Percentiles rank a stretch among this genome's conserved stretches.
phyloP scores from a whole-genome alignment of 2,113 vertebrate species.

The Xiphorhynchus elegans region DNA sequence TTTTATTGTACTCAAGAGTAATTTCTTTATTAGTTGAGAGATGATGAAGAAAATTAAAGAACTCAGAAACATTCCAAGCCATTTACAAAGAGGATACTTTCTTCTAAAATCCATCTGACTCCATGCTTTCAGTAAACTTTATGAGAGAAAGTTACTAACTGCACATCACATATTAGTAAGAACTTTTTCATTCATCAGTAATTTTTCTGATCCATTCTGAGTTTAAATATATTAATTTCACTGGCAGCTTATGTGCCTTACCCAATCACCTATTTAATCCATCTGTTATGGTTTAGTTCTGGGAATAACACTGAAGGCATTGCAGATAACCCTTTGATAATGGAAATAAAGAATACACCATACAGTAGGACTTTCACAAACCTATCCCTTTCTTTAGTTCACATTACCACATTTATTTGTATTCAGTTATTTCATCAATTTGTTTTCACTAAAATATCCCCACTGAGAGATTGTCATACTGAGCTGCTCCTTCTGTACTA shows the following conservation, averaged over 20 bases:
- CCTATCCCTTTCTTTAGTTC: not conserved
- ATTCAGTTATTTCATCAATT: not conserved
- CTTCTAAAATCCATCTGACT: not conserved
- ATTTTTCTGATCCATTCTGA: not conserved
- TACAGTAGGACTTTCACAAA: not conserved
- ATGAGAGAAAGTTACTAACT: not conserved
- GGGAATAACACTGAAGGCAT: not conserved
- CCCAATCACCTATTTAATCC: not conserved
- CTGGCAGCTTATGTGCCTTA: not conserved
- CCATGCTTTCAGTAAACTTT: not conserved
- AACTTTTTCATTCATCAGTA: not conserved
- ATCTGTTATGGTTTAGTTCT: not conserved
- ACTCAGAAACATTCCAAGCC: not conserved
- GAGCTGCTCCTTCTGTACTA: not conserved
- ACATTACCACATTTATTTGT: not conserved
- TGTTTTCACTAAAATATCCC: not conserved
- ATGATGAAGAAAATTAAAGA: conserved; percentile 3
- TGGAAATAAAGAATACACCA: not conserved
- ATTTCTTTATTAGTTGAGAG: not conserved
- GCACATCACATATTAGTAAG: not conserved
- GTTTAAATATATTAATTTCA: not conserved
- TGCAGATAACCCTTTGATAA: not conserved
- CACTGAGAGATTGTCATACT: not conserved
- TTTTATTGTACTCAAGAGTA: not conserved
- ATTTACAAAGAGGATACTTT: not conserved